Percentiles rank a stretch among this genome's conserved stretches.
Evolutionary conservation across 1,140 invertebrate species (phyloP).

Genomic region (Nasonia giraulti): DNA sequence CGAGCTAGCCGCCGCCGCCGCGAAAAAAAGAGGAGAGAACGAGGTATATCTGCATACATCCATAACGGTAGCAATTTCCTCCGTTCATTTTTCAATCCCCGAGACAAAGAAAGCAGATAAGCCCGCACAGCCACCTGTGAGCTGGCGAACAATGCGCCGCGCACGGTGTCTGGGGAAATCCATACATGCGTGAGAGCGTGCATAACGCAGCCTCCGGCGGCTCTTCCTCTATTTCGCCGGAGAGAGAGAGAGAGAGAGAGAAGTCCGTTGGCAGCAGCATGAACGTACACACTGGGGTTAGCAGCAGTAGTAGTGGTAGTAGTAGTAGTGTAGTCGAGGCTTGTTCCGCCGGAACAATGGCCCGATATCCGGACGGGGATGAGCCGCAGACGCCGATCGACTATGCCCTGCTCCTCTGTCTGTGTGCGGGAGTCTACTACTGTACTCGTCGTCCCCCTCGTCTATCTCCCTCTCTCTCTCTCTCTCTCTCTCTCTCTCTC

Average conservation of each 20-base stretch:
- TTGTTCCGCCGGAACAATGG: slow-evolving; percentile 55
- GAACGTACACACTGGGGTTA: not conserved
- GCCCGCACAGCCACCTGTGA: slow-evolving; percentile 14
- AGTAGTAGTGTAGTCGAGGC: not conserved
- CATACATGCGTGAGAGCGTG: slow-evolving; percentile 10
- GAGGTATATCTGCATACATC: not conserved
- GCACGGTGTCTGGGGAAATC: not conserved
- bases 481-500: no score
- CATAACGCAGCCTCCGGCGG: not conserved
- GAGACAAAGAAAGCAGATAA: slow-evolving; percentile 34
- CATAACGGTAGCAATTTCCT: not conserved
- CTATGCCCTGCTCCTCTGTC: not conserved
- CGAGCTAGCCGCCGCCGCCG: not conserved
- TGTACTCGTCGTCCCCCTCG: no score
- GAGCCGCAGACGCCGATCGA: slow-evolving; percentile 44
- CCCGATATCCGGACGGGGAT: slow-evolving; percentile 38
- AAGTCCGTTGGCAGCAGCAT: not conserved
- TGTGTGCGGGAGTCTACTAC: not conserved
- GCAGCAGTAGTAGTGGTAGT: not conserved
- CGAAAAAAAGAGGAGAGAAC: not conserved
- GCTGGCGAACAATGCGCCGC: slow-evolving; percentile 11
- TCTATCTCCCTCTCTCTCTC: no score
- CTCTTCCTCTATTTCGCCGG: not conserved
- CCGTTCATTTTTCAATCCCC: slow-evolving; percentile 26
- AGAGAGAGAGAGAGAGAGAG: not conserved